A percentile compares a stretch with the other conserved stretches of the same genome.
Evolutionary conservation across 1,140 invertebrate genomes (phyloP).

Genomic region (Ctenoplectra terminalis): DNA sequence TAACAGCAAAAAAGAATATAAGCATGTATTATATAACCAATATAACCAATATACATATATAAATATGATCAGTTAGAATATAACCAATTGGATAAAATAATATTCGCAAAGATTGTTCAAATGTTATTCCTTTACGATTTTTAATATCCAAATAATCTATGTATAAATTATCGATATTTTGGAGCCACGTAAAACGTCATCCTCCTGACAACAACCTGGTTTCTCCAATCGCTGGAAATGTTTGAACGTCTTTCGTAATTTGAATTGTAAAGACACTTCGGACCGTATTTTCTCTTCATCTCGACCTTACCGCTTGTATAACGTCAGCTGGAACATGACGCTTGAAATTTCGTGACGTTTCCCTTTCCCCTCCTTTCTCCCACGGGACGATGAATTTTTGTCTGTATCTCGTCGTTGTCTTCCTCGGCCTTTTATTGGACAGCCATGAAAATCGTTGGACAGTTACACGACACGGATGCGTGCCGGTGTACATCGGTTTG

Average conservation of each 20-base stretch:
- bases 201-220: neutral
- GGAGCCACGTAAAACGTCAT: neutral
- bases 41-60: too few relatives aligned
- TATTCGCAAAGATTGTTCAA: too few relatives aligned
- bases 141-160: neutral
- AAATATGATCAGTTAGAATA: too few relatives aligned
- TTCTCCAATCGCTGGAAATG: neutral
- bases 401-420: neutral
- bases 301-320: neutral
- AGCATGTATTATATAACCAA: too few relatives aligned
- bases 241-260: neutral
- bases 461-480: slow-evolving; percentile 1
- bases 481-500: neutral
- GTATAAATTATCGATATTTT: too few relatives aligned
- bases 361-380: neutral
- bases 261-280: neutral
- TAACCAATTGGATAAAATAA: too few relatives aligned
- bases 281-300: neutral
- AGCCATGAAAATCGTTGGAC: slow-evolving; percentile 30
- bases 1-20: too few relatives aligned
- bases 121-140: too few relatives aligned
- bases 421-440: neutral
- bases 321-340: neutral
- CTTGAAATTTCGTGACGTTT: neutral
- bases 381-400: neutral